These are phyloP conservation scores for Montipora capricornis DNA, from an alignment of 64 coral and sea anemone species.

Conservation along the genomic window DNA sequence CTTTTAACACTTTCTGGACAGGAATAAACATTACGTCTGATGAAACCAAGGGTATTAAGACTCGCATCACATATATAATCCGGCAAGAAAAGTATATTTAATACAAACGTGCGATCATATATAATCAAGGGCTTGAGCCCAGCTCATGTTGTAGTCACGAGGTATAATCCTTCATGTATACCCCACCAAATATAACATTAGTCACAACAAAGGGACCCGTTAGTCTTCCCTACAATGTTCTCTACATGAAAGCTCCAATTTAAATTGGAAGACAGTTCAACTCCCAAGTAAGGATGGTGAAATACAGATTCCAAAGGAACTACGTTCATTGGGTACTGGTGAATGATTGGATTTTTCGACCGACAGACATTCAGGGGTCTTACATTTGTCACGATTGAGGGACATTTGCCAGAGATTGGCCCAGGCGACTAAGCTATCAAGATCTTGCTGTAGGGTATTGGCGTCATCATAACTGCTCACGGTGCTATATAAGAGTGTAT, in stretches of 20 bases:
- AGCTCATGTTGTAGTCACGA: too few relatives aligned
- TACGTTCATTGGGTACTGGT: neutral
- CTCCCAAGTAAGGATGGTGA: conserved; percentile 11
- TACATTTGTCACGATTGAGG: neutral
- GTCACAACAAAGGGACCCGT: neutral
- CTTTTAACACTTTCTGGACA: conserved; percentile 3
- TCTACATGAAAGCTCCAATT: conserved; percentile 23
- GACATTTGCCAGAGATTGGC: neutral
- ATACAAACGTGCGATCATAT: too few relatives aligned
- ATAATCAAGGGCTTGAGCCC: too few relatives aligned
- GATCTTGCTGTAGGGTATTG: neutral
- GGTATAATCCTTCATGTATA: too few relatives aligned
- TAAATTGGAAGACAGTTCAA: neutral
- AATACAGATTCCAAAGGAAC: neutral
- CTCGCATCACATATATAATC: too few relatives aligned
- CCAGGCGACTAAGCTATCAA: neutral
- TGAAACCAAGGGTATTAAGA: neutral
- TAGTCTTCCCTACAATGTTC: conserved; percentile 9
- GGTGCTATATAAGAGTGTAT: neutral
- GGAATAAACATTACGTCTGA: conserved; percentile 33
- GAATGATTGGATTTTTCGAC: neutral
- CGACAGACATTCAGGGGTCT: neutral
- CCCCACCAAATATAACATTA: too few relatives aligned
- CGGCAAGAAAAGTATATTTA: too few relatives aligned
- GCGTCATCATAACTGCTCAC: neutral